These are phyloP conservation scores for Rugalucina vietnamica DNA, from an alignment of 2,888 invertebrate genomes.

Conservation along the genomic window DNA sequence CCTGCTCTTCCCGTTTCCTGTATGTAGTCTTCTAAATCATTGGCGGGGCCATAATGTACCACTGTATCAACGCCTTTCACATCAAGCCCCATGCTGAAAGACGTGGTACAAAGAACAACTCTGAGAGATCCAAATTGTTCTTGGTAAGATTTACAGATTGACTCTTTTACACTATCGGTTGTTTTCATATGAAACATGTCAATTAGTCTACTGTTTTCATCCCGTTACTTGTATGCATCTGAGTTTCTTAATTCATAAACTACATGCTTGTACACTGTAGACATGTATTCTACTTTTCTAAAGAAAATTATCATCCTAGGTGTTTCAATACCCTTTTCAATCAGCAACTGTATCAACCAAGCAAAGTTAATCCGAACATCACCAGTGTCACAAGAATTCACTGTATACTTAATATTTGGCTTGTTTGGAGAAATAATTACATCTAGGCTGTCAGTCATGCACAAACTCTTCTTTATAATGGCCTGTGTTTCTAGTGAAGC, in stretches of 20 bases:
- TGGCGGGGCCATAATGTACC: constrained; percentile 43
- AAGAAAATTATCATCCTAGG: constrained; percentile 32
- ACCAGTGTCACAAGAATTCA: neutral
- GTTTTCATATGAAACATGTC: constrained; percentile 48
- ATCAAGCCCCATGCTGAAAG: constrained; percentile 53
- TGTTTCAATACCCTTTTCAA: neutral
- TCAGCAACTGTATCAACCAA: constrained; percentile 34
- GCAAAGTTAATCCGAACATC: constrained; percentile 21
- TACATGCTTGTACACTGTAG: constrained; percentile 19
- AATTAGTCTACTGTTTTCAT: constrained; percentile 33
- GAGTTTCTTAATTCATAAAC: neutral
- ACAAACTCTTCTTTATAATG: constrained; percentile 16
- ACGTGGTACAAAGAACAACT: constrained; percentile 47
- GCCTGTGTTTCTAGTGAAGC: constrained; percentile 31
- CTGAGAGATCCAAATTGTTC: constrained; percentile 30
- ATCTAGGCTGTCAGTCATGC: neutral
- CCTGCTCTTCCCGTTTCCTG: constrained; percentile 50
- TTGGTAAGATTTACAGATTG: constrained; percentile 33
- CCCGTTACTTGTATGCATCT: constrained; percentile 1
- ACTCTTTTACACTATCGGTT: constrained; percentile 36
- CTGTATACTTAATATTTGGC: constrained; percentile 31
- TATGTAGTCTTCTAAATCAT: constrained; percentile 44
- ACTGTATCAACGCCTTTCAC: constrained; percentile 48
- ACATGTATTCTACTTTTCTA: constrained; percentile 25
- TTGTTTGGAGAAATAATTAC: constrained; percentile 18